Evolutionary conservation across 2,888 invertebrate genomes (phyloP).

Genomic region (Ecdyonurus torrentis): DNA sequence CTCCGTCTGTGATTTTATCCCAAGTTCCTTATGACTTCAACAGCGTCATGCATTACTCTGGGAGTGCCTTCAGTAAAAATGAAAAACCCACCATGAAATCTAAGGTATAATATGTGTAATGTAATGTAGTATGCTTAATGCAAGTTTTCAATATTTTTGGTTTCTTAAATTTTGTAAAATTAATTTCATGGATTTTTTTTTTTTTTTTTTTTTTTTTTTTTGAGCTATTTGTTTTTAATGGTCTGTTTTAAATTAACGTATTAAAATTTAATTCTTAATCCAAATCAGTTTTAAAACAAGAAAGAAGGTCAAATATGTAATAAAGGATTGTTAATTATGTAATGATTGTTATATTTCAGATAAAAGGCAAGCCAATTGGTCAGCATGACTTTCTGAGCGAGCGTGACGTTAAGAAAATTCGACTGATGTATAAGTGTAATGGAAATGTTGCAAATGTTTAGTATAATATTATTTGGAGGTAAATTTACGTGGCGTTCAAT

Average conservation of each 20-base stretch:
- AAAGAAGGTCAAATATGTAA: not conserved
- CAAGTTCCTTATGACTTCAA: not conserved
- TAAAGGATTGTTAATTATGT: not conserved
- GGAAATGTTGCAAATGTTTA: not conserved
- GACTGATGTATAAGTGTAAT: conserved; percentile 54
- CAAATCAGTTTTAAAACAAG: not conserved
- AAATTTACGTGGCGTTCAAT: too few species aligned
- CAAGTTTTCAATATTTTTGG: too few species aligned
- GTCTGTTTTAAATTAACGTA: not conserved
- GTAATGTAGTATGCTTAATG: too few species aligned
- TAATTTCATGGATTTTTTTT: too few species aligned
- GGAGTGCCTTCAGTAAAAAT: not conserved
- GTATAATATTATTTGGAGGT: too few species aligned
- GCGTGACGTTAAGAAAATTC: conserved; percentile 52
- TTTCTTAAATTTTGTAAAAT: too few species aligned
- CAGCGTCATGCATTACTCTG: not conserved
- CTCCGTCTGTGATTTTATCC: not conserved
- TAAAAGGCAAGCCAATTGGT: conserved; percentile 31
- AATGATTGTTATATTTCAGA: conserved; percentile 15
- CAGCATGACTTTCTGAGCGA: conserved; percentile 57
- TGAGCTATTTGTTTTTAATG: not conserved
- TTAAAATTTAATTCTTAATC: not conserved
- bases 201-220: not conserved
- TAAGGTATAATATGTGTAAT: too few species aligned
- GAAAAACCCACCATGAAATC: not conserved